phyloP scores from a whole-genome alignment of 2,888 invertebrate species.

The Lepidochitona cinerea region DNA sequence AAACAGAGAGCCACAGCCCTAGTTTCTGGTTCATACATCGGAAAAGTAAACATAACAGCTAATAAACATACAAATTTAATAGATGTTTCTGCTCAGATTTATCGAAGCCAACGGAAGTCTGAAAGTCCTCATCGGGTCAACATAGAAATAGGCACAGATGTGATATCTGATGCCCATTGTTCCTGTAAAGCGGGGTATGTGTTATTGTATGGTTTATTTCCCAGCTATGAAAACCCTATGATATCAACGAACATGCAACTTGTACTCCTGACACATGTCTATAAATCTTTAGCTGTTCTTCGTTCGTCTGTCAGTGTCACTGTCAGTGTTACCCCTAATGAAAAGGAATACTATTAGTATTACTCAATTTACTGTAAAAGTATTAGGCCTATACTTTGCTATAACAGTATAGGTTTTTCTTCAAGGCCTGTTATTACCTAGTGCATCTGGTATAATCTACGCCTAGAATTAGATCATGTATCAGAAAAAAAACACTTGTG shows the following conservation, averaged over 20 bases:
- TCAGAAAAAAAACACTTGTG: too few relatives aligned
- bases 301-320: not conserved
- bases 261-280: not conserved
- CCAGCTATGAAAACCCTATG: not conserved
- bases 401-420: too few relatives aligned
- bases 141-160: not conserved
- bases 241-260: not conserved
- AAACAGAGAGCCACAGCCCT: not conserved
- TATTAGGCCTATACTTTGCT: too few relatives aligned
- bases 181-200: not conserved
- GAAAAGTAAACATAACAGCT: not conserved
- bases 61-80: not conserved
- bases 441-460: too few relatives aligned
- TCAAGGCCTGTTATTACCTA: too few relatives aligned
- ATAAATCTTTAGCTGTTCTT: not conserved
- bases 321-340: too few relatives aligned
- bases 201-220: not conserved
- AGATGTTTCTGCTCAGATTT: not conserved
- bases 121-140: not conserved
- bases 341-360: too few relatives aligned
- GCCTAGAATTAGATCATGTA: too few relatives aligned
- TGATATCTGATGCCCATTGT: not conserved
- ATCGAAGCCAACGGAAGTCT: not conserved
- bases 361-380: too few relatives aligned
- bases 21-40: not conserved